Conservation (phyloP, 2,888 invertebrate genomes). For the Drosophila leonis region DNA sequence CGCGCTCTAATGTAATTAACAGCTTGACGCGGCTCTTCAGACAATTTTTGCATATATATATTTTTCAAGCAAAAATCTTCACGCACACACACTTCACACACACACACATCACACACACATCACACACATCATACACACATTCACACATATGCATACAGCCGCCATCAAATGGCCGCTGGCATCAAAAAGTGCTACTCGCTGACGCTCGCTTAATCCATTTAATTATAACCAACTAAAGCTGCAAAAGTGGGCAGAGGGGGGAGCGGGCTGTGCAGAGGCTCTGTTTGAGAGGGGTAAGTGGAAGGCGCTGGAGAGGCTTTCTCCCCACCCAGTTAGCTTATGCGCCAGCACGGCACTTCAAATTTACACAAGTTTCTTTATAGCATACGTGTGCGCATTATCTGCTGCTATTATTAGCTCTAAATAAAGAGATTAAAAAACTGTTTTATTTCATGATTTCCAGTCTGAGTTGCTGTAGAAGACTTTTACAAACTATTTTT, state of each 20-base stretch:
- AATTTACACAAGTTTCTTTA: slow-evolving; percentile 33
- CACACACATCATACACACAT: slow-evolving; percentile 5
- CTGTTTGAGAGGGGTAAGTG: not conserved
- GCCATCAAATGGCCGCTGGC: slow-evolving; percentile 63
- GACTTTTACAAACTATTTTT: not conserved
- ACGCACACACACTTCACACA: slow-evolving; percentile 9
- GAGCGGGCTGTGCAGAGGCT: no score
- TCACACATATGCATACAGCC: slow-evolving; percentile 4
- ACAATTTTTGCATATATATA: slow-evolving; percentile 64
- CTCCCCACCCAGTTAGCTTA: slow-evolving; percentile 1
- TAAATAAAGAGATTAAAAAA: slow-evolving; percentile 8
- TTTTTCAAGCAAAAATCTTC: slow-evolving; percentile 41
- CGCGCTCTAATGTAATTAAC: slow-evolving; percentile 65
- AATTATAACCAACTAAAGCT: slow-evolving; percentile 40
- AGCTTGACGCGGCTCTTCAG: slow-evolving; percentile 58
- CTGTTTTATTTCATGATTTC: slow-evolving; percentile 6
- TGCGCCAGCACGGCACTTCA: slow-evolving; percentile 21
- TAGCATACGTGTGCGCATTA: slow-evolving; percentile 28
- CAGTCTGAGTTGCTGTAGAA: not conserved
- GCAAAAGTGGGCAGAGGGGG: not conserved
- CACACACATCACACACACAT: not conserved
- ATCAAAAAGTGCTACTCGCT: slow-evolving; percentile 62
- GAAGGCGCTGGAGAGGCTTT: not conserved
- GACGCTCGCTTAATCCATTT: slow-evolving; percentile 61
- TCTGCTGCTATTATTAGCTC: slow-evolving; percentile 29